A percentile compares a stretch with the other conserved stretches of the same genome.
Conservation (phyloP, 2,113 vertebrate species). For the Dissostichus mawsoni region DNA sequence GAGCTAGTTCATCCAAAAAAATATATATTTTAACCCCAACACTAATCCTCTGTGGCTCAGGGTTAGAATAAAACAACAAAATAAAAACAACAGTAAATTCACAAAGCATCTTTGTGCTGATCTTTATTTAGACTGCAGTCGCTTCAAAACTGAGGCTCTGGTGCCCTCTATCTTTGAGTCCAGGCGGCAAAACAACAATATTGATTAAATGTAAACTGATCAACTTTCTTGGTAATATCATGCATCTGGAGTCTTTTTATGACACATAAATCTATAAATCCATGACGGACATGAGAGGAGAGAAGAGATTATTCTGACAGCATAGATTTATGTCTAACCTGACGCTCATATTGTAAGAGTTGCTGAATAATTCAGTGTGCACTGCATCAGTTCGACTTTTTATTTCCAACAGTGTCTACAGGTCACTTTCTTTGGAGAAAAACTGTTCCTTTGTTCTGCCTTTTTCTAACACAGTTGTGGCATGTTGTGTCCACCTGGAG, state of each 20-base stretch:
- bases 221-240: conserved; percentile 5
- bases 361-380: conserved; percentile 59
- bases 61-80: conserved; percentile 5
- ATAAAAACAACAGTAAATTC: conserved; percentile 14
- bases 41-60: not conserved
- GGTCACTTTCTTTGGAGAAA: conserved; percentile 73
- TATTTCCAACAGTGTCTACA: conserved; percentile 66
- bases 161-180: conserved; percentile 79
- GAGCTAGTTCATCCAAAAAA: not conserved
- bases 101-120: conserved; percentile 24
- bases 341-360: conserved; percentile 38
- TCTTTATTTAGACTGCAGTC: not conserved
- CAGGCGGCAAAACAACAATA: not conserved
- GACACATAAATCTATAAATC: not conserved
- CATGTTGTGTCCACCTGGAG: conserved; percentile 80
- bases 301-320: not conserved
- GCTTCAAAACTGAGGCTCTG: conserved; percentile 71
- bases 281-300: not conserved
- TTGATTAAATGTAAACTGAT: conserved; percentile 1
- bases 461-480: conserved; percentile 78
- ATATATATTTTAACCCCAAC: not conserved
- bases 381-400: conserved; percentile 41
- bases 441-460: conserved; percentile 81
- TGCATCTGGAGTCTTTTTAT: conserved; percentile 2
- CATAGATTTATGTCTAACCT: conserved; percentile 3